A percentile compares a stretch with the other conserved stretches of the same genome.
phyloP scores from a whole-genome alignment of 2,797 vertebrate genomes.

The Phoebastria nigripes region DNA sequence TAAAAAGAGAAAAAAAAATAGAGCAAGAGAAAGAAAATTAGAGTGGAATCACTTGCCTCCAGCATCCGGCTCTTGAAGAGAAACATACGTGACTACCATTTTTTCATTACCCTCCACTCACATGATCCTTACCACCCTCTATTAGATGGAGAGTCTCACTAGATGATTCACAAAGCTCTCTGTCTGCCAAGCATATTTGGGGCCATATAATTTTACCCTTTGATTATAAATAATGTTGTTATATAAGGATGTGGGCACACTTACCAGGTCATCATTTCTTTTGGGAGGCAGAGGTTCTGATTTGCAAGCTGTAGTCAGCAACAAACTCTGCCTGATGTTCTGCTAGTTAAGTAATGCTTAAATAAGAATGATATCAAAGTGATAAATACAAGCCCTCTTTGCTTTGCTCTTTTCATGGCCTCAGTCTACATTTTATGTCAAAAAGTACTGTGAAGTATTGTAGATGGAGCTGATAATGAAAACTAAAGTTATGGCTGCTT shows the following conservation, averaged over 20 bases:
- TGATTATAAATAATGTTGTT: not conserved
- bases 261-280: slow-evolving; percentile 9
- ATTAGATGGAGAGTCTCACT: not conserved
- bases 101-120: not conserved
- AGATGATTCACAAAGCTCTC: not conserved
- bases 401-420: slow-evolving; percentile 19
- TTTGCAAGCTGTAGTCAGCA: slow-evolving; percentile 16
- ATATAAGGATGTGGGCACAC: not conserved
- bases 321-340: not conserved
- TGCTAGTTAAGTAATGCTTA: slow-evolving; percentile 36
- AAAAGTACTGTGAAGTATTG: slow-evolving; percentile 21
- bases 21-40: slow-evolving; percentile 1
- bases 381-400: slow-evolving; percentile 4
- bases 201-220: not conserved
- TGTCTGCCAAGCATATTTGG: not conserved
- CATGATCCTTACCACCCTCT: not conserved
- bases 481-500: slow-evolving; percentile 8
- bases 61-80: slow-evolving; percentile 35
- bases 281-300: not conserved
- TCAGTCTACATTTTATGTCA: slow-evolving; percentile 10
- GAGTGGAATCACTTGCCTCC: slow-evolving; percentile 26
- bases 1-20: not conserved
- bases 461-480: slow-evolving; percentile 12
- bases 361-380: slow-evolving; percentile 16
- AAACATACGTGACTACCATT: not conserved